phyloP scores from a whole-genome alignment of 2,888 invertebrate species.

The Agriotes lineatus region DNA sequence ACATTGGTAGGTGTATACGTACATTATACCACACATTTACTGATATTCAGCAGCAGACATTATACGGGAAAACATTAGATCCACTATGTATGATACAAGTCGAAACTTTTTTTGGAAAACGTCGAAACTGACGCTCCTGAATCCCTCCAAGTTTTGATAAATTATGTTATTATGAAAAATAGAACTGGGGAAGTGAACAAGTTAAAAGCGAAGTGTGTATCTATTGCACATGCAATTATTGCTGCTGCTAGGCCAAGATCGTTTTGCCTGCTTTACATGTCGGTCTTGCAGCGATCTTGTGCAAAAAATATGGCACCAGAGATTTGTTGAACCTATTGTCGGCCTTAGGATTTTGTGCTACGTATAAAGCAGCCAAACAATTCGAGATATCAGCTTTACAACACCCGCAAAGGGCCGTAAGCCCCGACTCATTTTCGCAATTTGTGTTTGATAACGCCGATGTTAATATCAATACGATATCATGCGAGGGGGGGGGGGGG shows the following conservation, averaged over 20 bases:
- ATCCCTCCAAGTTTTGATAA: too few relatives aligned
- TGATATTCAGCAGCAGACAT: too few relatives aligned
- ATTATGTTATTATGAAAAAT: too few relatives aligned
- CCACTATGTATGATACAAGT: too few relatives aligned
- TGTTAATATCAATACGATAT: conserved; percentile 6
- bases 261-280: background rate
- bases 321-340: background rate
- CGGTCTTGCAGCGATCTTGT: background rate
- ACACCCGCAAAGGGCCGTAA: background rate
- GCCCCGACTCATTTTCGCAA: conserved; percentile 13
- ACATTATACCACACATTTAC: too few relatives aligned
- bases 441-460: conserved; percentile 48
- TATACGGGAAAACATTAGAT: too few relatives aligned
- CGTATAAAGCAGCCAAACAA: background rate
- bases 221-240: conserved; percentile 17
- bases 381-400: background rate
- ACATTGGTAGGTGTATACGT: too few relatives aligned
- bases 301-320: background rate
- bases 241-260: conserved; percentile 5
- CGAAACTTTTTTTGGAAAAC: too few relatives aligned
- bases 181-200: too few relatives aligned
- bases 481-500: conserved; percentile 48
- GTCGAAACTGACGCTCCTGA: too few relatives aligned
- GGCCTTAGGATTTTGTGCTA: conserved; percentile 3
- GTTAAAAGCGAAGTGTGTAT: background rate